These are phyloP conservation scores for Platyscapa corneri DNA, from an alignment of 1,140 invertebrate species.

Conservation along the genomic window DNA sequence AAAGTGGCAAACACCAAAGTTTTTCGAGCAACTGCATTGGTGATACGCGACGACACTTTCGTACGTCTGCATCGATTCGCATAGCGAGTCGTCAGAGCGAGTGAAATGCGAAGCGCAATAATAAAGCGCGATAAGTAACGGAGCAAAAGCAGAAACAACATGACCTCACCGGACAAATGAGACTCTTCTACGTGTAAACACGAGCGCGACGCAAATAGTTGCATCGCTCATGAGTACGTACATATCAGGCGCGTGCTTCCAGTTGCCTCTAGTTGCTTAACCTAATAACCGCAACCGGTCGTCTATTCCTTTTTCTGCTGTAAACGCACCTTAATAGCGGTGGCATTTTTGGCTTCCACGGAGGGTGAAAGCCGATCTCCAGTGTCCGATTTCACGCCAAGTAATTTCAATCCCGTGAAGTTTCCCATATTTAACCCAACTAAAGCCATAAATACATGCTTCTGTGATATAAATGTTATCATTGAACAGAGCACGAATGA, in stretches of 20 bases:
- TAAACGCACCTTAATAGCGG: not conserved
- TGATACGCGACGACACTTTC: not conserved
- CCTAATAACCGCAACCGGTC: not conserved
- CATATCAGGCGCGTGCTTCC: too few relatives aligned
- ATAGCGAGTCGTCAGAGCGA: not conserved
- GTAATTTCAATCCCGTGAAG: constrained; percentile 40
- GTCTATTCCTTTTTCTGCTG: not conserved
- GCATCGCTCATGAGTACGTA: not conserved
- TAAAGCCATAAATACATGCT: not conserved
- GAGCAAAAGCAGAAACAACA: not conserved
- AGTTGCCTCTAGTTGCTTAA: not conserved
- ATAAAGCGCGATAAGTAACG: not conserved
- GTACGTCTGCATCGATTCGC: not conserved
- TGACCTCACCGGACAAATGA: not conserved
- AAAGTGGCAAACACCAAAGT: too few relatives aligned
- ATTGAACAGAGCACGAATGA: not conserved
- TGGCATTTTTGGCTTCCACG: constrained; percentile 30
- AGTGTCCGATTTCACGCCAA: constrained; percentile 17
- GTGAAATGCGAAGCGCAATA: not conserved
- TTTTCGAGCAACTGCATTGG: not conserved
- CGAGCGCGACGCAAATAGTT: not conserved
- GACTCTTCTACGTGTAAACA: not conserved
- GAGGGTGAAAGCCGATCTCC: constrained; percentile 37
- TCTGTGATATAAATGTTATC: not conserved
- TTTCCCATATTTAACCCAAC: constrained; percentile 5